Conservation (phyloP, 2,888 invertebrate species). For the Drosophila crucigera region DNA sequence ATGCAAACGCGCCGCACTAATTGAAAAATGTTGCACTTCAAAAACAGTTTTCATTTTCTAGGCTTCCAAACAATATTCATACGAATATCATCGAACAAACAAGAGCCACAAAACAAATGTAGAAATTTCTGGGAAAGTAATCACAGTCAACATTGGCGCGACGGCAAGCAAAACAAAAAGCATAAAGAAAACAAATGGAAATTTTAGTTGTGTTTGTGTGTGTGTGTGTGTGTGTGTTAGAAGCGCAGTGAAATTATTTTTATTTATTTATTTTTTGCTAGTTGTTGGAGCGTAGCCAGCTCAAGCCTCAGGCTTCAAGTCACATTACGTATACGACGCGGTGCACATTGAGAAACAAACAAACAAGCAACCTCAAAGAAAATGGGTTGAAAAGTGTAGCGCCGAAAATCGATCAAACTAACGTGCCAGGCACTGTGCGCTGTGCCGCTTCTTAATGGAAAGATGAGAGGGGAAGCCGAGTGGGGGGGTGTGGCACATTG, state of each 20-base stretch:
- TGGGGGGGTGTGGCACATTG: conserved; percentile 16
- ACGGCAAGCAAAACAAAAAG: conserved; percentile 27
- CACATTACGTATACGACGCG: conserved; percentile 67
- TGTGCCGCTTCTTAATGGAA: neutral
- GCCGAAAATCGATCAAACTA: conserved; percentile 74
- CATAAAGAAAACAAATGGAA: conserved; percentile 46
- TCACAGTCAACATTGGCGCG: conserved; percentile 27
- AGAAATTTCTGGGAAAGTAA: conserved; percentile 62
- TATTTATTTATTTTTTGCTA: conserved; percentile 32
- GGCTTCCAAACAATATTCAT: conserved; percentile 22
- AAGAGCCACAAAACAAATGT: conserved; percentile 24
- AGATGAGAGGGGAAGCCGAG: neutral
- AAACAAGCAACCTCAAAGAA: conserved; percentile 5
- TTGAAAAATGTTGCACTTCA: conserved; percentile 57
- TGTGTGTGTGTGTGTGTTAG: conserved; percentile 14
- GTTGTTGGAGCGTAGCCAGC: conserved; percentile 50
- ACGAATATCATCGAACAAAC: conserved; percentile 62
- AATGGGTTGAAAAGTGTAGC: conserved; percentile 26
- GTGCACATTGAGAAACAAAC: conserved; percentile 20
- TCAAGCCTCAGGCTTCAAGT: conserved; percentile 8
- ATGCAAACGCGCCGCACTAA: conserved; percentile 66
- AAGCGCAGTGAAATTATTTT: conserved; percentile 54
- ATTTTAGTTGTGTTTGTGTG: conserved; percentile 18
- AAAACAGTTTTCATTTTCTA: conserved; percentile 16
- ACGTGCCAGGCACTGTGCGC: conserved; percentile 30